Evolutionary conservation across 2,113 vertebrate genomes (phyloP).

Genomic region (Lycocorax pyrrhopterus): DNA sequence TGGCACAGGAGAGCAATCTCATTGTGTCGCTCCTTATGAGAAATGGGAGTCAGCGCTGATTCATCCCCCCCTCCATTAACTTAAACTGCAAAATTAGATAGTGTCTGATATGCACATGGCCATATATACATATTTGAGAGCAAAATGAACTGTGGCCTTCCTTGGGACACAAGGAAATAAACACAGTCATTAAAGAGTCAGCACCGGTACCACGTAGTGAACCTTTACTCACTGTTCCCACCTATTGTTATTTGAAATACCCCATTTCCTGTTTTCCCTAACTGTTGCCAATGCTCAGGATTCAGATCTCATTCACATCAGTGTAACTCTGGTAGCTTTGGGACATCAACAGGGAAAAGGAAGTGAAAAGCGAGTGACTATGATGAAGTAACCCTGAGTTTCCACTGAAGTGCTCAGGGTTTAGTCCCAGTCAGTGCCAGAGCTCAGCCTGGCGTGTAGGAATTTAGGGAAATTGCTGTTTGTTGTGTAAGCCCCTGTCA

Average conservation of each 20-base stretch:
- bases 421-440: not conserved
- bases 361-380: constrained; percentile 30
- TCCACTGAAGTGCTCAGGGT: not conserved
- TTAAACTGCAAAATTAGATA: not conserved
- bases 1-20: not conserved
- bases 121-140: not conserved
- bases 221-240: constrained; percentile 61
- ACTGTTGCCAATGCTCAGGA: constrained; percentile 32
- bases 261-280: constrained; percentile 55
- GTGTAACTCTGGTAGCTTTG: not conserved
- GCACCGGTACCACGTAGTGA: constrained; percentile 24
- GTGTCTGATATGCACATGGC: not conserved
- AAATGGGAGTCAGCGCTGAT: not conserved
- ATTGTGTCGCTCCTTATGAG: not conserved
- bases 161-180: constrained; percentile 43
- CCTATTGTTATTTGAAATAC: constrained; percentile 65
- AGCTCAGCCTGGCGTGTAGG: not conserved
- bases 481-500: not conserved
- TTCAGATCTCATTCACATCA: constrained; percentile 43
- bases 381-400: constrained; percentile 28
- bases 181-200: constrained; percentile 62
- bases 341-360: constrained; percentile 30
- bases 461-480: not conserved
- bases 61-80: not conserved
- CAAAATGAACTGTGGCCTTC: constrained; percentile 49